phyloP scores from a whole-genome alignment of 2,888 invertebrate genomes.

The Chrysodeixis includens region DNA sequence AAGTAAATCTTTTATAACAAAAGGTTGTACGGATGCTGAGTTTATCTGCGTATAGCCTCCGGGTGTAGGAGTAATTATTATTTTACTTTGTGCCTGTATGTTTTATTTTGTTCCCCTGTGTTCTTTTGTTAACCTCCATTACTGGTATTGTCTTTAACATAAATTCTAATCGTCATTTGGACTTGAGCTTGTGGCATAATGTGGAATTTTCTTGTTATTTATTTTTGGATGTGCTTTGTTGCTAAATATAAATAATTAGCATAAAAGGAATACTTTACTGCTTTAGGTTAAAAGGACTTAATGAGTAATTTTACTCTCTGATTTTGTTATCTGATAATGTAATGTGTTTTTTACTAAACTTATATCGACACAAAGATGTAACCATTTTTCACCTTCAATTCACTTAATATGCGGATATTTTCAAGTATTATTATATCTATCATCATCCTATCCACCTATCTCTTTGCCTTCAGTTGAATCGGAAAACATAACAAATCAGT shows the following conservation, averaged over 20 bases:
- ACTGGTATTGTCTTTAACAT: slow-evolving; percentile 75
- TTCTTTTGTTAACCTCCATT: slow-evolving; percentile 78
- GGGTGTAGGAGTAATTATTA: slow-evolving; percentile 79
- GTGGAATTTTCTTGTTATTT: slow-evolving; percentile 22
- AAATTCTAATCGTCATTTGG: slow-evolving; percentile 73
- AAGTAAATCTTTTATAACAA: slow-evolving; percentile 70
- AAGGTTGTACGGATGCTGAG: slow-evolving; percentile 68
- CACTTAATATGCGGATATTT: too few species aligned
- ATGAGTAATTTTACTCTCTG: too few species aligned
- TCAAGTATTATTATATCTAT: too few species aligned
- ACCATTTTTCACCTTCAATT: too few species aligned
- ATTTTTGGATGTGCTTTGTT: not conserved
- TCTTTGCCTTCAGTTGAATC: too few species aligned
- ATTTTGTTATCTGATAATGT: too few species aligned
- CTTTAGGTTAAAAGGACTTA: too few species aligned
- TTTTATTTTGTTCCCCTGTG: slow-evolving; percentile 70
- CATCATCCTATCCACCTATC: too few species aligned
- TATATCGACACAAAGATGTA: too few species aligned
- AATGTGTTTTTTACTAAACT: too few species aligned
- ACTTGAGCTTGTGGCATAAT: slow-evolving; percentile 34
- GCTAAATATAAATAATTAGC: not conserved
- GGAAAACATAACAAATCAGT: too few species aligned
- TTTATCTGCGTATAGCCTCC: slow-evolving; percentile 71
- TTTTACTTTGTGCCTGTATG: slow-evolving; percentile 78
- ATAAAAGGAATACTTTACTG: too few species aligned